Evolutionary conservation across 2,888 invertebrate genomes (phyloP).

Genomic region (Hololepta plana): DNA sequence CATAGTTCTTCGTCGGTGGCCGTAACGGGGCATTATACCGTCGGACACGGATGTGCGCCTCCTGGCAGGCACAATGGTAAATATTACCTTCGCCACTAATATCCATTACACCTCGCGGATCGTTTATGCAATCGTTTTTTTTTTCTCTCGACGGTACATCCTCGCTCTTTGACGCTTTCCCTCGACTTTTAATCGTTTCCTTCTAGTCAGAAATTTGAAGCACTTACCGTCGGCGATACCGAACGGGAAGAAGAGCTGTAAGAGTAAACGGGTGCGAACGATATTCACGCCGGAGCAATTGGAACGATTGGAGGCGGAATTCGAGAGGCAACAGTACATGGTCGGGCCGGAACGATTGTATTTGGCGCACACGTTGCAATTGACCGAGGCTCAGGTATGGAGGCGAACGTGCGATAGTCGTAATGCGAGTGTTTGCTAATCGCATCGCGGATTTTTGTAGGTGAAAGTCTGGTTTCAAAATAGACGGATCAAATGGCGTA

Average conservation of each 20-base stretch:
- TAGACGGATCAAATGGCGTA: slow-evolving; percentile 88
- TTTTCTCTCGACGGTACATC: neutral
- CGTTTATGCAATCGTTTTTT: neutral
- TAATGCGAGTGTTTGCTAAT: slow-evolving; percentile 1
- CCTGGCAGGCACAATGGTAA: slow-evolving; percentile 12
- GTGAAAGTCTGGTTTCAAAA: slow-evolving; percentile 91
- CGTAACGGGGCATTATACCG: slow-evolving; percentile 18
- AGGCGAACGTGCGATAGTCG: too few species aligned
- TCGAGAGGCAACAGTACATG: slow-evolving; percentile 95
- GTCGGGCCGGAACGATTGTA: slow-evolving; percentile 89
- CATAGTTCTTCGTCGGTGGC: slow-evolving; percentile 14
- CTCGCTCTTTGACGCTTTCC: too few species aligned
- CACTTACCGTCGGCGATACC: slow-evolving; percentile 17
- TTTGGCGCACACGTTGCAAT: slow-evolving; percentile 69
- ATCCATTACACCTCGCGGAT: too few species aligned
- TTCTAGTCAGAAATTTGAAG: slow-evolving; percentile 20
- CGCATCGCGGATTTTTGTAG: slow-evolving; percentile 24
- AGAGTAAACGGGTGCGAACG: slow-evolving; percentile 80
- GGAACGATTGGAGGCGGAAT: slow-evolving; percentile 84
- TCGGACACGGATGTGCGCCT: slow-evolving; percentile 12
- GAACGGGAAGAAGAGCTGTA: slow-evolving; percentile 29
- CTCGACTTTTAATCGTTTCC: too few species aligned
- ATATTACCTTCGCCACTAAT: slow-evolving; percentile 2
- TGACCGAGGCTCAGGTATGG: slow-evolving; percentile 77
- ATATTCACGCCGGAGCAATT: slow-evolving; percentile 95